A percentile compares a stretch with the other conserved stretches of the same genome.
Evolutionary conservation across 2,113 vertebrate genomes (phyloP).

Genomic region (Gasterosteus nipponicus): DNA sequence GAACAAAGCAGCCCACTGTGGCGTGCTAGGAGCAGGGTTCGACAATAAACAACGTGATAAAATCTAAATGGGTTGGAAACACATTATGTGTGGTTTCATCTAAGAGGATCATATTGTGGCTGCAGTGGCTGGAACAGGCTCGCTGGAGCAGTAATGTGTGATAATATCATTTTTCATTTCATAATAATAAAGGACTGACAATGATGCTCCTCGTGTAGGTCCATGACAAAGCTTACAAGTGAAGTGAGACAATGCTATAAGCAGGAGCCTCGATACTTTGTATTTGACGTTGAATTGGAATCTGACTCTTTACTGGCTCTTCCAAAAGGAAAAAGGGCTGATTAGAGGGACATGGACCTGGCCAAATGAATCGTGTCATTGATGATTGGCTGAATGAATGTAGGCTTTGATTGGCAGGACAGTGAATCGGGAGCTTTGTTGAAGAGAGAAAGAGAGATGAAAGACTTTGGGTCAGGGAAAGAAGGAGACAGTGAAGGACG

Average conservation of each 20-base stretch:
- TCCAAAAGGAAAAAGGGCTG: slow-evolving; percentile 33
- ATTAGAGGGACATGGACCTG: slow-evolving; percentile 31
- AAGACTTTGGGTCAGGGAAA: slow-evolving; percentile 47
- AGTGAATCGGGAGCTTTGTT: slow-evolving; percentile 70
- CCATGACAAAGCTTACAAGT: slow-evolving; percentile 5
- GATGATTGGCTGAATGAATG: slow-evolving; percentile 68
- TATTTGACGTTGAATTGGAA: slow-evolving; percentile 10
- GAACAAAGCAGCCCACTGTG: neutral
- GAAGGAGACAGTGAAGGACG: slow-evolving; percentile 46
- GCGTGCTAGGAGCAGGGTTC: neutral
- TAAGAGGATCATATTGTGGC: neutral
- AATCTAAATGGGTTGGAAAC: neutral
- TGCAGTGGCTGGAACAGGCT: no score
- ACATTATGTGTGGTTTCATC: neutral
- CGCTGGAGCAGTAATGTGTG: neutral
- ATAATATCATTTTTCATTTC: neutral
- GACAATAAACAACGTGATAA: neutral
- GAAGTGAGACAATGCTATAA: neutral
- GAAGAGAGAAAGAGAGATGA: slow-evolving; percentile 52
- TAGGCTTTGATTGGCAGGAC: slow-evolving; percentile 68
- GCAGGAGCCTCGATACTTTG: neutral
- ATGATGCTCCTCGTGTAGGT: neutral
- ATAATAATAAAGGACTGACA: slow-evolving; percentile 3
- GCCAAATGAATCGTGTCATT: slow-evolving; percentile 70
- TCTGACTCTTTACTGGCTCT: slow-evolving; percentile 2